A percentile compares a stretch with the other conserved stretches of the same genome.
These are phyloP conservation scores for Myotis pilosus DNA, from an alignment of 2,797 vertebrate genomes.

Conservation along the genomic window DNA sequence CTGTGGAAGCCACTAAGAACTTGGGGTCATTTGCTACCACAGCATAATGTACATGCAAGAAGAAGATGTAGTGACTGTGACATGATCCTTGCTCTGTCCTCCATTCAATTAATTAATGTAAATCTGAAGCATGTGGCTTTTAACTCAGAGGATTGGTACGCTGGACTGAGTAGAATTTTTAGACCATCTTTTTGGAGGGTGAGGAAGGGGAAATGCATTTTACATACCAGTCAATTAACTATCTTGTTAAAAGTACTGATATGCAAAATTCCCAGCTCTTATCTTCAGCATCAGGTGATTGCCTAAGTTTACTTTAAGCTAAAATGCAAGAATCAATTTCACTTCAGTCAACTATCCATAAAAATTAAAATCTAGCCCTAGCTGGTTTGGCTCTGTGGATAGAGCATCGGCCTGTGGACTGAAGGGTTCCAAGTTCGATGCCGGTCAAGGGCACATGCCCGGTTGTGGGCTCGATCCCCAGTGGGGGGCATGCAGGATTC, in stretches of 20 bases:
- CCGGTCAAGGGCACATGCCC: no score
- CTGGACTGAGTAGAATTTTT: background rate
- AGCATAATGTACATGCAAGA: background rate
- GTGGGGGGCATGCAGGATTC: no score
- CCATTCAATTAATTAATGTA: background rate
- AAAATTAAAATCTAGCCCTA: background rate
- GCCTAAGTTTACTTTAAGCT: background rate
- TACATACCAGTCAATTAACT: background rate
- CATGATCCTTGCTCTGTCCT: background rate
- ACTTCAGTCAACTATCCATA: background rate
- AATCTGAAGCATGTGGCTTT: background rate
- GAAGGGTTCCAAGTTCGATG: no score
- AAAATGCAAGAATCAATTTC: constrained; percentile 29
- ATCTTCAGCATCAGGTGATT: constrained; percentile 14
- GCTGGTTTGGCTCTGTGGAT: no score
- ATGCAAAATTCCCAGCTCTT: background rate
- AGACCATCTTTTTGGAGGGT: background rate
- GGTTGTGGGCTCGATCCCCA: accelerated
- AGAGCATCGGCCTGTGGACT: no score
- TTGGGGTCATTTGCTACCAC: background rate
- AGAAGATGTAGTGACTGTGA: background rate
- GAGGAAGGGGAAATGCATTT: constrained; percentile 4
- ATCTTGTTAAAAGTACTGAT: constrained; percentile 19
- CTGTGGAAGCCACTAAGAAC: background rate
- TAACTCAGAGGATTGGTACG: background rate